Base-by-base conservation (phyloP, 2,888 invertebrate species). In the Agelastica alni region DNA sequence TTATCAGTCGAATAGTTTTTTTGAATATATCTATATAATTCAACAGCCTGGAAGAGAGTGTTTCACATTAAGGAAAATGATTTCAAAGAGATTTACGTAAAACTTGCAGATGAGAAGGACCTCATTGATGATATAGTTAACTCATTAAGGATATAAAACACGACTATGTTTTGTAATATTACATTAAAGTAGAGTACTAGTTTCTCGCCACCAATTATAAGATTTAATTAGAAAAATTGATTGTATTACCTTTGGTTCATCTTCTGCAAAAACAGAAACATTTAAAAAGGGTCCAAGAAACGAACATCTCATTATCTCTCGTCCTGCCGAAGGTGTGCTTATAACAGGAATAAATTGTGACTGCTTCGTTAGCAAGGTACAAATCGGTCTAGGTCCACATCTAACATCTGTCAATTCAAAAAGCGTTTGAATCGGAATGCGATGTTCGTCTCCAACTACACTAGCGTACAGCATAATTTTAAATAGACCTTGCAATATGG, bases 211-310 rank as follows among this genome's bases (percentile, higher is more conserved):
- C n/a, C n/a, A n/a, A n/a, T n/a, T n/a, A n/a, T n/a, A n/a, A n/a
- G n/a, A n/a, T n/a, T n/a, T n/a, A n/a, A n/a, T n/a, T n/a, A n/a
- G n/a, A n/a, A n/a, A n/a, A n/a, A n/a, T n/a, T n/a, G n/a, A n/a
- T n/a, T n/a, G n/a, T n/a, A n/a, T 36, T 36, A 36, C 37, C 62
- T 90, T 86, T 0, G 90, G 91, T 74, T 93, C 91, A 75, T 96
- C 96, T 72, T 97, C 96, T 28, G 92, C 93, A 75, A 96, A 94
- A 1, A 96, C 84, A 0, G 96, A 96, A 0, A 96, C 86, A 6
- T 88, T 87, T 60, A 98, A 82, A 77, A 98, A 96, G 0, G 96
- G 93, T 10, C 96, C 96, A 4, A 99, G 82, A 72, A 87, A 93
- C 51, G 93, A 91, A 39, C 89, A 86, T 45, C 88, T 83, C 0